These are phyloP conservation scores for Chrysolina americana DNA, from an alignment of 2,888 invertebrate genomes.

Conservation along the genomic window DNA sequence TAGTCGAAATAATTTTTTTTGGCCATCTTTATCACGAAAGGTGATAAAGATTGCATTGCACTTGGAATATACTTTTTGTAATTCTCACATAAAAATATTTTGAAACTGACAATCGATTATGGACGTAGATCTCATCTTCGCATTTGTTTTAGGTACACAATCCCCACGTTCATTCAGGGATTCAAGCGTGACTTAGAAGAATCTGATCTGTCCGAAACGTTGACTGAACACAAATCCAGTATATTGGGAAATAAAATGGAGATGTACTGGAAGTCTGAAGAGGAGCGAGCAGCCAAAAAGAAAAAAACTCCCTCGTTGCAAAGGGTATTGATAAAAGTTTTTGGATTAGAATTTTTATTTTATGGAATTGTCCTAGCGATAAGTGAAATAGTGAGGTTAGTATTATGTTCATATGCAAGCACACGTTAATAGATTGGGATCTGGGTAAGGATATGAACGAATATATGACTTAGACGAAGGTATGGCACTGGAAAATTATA, in stretches of 20 bases:
- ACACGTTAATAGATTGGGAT: neutral
- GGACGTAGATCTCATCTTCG: neutral
- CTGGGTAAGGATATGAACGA: neutral
- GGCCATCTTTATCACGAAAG: too few species aligned
- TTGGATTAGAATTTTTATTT: conserved; percentile 74
- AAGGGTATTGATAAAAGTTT: conserved; percentile 74
- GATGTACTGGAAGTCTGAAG: conserved; percentile 76
- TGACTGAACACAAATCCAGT: conserved; percentile 79
- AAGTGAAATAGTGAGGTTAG: conserved; percentile 75
- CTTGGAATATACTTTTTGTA: too few species aligned
- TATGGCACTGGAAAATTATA: too few species aligned
- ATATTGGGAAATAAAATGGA: conserved; percentile 77
- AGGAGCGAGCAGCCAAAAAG: conserved; percentile 66
- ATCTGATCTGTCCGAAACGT: conserved; percentile 77
- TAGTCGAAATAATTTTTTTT: too few species aligned
- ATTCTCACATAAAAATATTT: too few species aligned
- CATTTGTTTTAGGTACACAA: conserved; percentile 74
- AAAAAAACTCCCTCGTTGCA: conserved; percentile 75
- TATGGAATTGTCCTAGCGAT: conserved; percentile 77
- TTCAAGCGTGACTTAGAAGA: conserved; percentile 78
- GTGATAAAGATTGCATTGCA: too few species aligned
- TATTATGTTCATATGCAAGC: neutral
- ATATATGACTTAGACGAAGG: neutral
- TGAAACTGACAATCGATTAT: neutral
- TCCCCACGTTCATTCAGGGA: conserved; percentile 79